These are phyloP conservation scores for Struthidea cinerea DNA, from an alignment of 2,113 vertebrate species.

Conservation along the genomic window DNA sequence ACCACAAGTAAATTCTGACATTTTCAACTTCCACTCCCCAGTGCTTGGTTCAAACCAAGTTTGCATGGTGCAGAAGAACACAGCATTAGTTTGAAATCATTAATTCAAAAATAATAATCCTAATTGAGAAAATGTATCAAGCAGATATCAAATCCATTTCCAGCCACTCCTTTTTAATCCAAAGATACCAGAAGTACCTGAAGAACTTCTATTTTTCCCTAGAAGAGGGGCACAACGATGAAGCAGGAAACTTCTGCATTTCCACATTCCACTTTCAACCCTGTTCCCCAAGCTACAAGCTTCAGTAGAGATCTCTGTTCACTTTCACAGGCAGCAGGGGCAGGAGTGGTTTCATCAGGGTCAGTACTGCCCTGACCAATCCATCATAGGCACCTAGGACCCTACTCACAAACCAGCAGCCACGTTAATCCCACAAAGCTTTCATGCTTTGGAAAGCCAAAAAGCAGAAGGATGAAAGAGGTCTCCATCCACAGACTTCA, in stretches of 20 bases:
- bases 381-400: not conserved
- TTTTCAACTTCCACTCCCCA: not conserved
- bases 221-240: not conserved
- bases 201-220: not conserved
- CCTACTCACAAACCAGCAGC: not conserved
- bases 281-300: not conserved
- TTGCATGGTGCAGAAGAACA: not conserved
- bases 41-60: not conserved
- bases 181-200: not conserved
- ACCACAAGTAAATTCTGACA: not conserved
- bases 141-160: not conserved
- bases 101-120: not conserved
- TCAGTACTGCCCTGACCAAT: not conserved
- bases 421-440: not conserved
- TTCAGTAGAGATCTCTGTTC: not conserved
- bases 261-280: not conserved
- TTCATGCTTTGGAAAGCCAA: not conserved
- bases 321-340: not conserved
- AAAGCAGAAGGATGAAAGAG: not conserved
- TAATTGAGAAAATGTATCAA: not conserved
- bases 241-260: not conserved
- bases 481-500: not conserved
- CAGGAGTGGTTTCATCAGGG: not conserved
- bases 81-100: not conserved
- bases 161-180: not conserved